These are phyloP conservation scores for Xiphophorus couchianus DNA, from an alignment of 2,113 vertebrate genomes.

Conservation along the genomic window DNA sequence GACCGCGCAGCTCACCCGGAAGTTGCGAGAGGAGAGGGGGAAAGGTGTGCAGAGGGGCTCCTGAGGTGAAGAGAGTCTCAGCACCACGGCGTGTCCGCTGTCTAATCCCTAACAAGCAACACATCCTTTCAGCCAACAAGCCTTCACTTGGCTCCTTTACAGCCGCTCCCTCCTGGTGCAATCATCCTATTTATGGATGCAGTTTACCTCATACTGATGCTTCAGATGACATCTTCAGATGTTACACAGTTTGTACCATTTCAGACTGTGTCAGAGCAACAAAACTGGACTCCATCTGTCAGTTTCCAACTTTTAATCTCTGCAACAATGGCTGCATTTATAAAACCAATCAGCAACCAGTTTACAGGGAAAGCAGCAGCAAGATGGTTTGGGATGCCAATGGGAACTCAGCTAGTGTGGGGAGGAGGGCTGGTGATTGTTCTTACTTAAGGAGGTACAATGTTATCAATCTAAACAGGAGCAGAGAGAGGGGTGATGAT, in stretches of 20 bases:
- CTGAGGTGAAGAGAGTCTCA: conserved; percentile 49
- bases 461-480: conserved; percentile 72
- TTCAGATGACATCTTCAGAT: conserved; percentile 17
- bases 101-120: conserved; percentile 16
- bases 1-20: conserved; percentile 61
- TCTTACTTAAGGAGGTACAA: conserved; percentile 64
- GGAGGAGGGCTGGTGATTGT: conserved; percentile 62
- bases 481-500: conserved; percentile 53
- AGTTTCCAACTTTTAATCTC: conserved; percentile 2
- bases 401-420: conserved; percentile 42
- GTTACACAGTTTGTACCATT: neutral
- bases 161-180: conserved; percentile 53
- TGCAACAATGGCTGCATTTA: conserved; percentile 4
- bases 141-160: conserved; percentile 39
- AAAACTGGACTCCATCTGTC: conserved; percentile 20
- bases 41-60: conserved; percentile 44
- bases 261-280: conserved; percentile 7
- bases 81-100: conserved; percentile 17
- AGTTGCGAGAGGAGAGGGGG: conserved; percentile 47
- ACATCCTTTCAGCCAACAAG: conserved; percentile 19
- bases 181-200: conserved; percentile 44
- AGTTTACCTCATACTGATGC: conserved; percentile 21
- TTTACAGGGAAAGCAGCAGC: conserved; percentile 8
- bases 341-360: conserved; percentile 7
- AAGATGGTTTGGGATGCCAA: conserved; percentile 18